Evolutionary conservation across 2,113 vertebrate genomes (phyloP).

Genomic region (Embiotoca jacksoni): DNA sequence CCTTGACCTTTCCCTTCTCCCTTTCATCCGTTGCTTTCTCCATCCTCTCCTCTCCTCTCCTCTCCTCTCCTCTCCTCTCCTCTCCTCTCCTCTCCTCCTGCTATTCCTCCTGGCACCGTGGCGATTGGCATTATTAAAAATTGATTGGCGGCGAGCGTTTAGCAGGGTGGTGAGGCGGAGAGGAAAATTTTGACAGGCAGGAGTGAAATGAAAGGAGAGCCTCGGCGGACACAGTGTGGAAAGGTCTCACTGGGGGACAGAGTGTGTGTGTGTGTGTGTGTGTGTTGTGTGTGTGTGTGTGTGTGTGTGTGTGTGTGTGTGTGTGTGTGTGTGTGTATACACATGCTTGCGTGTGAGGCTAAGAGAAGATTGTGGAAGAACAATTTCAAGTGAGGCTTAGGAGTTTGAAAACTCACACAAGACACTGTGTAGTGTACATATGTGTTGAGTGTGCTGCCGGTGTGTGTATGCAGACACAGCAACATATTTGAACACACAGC

Average conservation of each 20-base stretch:
- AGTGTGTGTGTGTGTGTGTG: constrained; percentile 18
- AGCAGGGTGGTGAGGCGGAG: constrained; percentile 77
- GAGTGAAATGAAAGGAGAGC: constrained; percentile 78
- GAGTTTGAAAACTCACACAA: constrained; percentile 18
- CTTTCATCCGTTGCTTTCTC: constrained; percentile 34
- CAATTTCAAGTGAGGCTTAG: constrained; percentile 18
- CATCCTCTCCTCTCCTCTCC: neutral
- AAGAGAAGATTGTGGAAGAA: constrained; percentile 18
- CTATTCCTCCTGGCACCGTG: constrained; percentile 72
- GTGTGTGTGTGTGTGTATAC: neutral
- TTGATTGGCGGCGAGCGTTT: constrained; percentile 84
- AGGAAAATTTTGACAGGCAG: constrained; percentile 81
- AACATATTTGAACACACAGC: constrained; percentile 12
- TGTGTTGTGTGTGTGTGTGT: constrained; percentile 22
- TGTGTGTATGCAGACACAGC: constrained; percentile 7
- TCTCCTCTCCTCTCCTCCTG: neutral
- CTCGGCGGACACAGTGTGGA: constrained; percentile 68
- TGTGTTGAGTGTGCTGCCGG: neutral
- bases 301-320: neutral
- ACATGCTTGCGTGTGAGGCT: constrained; percentile 6
- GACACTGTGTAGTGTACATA: neutral
- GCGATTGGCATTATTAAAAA: constrained; percentile 89
- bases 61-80: neutral
- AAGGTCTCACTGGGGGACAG: constrained; percentile 72
- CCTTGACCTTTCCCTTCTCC: constrained; percentile 64